Conservation (phyloP, 2,888 invertebrate genomes). For the Osmoderma eremita region DNA sequence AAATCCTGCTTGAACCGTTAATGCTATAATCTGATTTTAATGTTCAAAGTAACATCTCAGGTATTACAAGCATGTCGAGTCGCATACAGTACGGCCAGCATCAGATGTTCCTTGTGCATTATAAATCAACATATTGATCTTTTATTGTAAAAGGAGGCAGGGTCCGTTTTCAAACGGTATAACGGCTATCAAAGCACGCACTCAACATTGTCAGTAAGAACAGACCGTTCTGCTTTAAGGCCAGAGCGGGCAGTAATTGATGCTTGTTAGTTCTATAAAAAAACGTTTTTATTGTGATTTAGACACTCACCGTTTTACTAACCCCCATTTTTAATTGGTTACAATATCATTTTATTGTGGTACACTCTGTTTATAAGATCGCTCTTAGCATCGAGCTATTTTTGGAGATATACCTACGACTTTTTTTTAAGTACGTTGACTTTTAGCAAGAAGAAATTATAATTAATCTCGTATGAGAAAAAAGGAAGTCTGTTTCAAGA, state of each 20-base stretch:
- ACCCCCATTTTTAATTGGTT: constrained; percentile 3
- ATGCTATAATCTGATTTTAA: constrained; percentile 11
- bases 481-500: background rate
- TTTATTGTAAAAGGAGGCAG: constrained; percentile 19
- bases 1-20: background rate
- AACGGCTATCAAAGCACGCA: constrained; percentile 2
- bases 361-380: background rate
- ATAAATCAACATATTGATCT: constrained; percentile 26
- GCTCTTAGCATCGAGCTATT: background rate
- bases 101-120: constrained; percentile 10
- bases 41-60: background rate
- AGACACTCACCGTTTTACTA: background rate
- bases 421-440: background rate
- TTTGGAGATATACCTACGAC: background rate
- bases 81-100: background rate
- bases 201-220: background rate
- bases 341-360: background rate
- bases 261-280: constrained; percentile 17
- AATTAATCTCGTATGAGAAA: no score
- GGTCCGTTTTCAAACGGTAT: constrained; percentile 24
- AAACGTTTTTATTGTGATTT: constrained; percentile 9
- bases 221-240: no score
- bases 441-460: constrained; percentile 3
- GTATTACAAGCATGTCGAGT: background rate
- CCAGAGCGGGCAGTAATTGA: background rate